Evolutionary conservation across 2,113 vertebrate genomes (phyloP).

Genomic region (Furnarius figulus): DNA sequence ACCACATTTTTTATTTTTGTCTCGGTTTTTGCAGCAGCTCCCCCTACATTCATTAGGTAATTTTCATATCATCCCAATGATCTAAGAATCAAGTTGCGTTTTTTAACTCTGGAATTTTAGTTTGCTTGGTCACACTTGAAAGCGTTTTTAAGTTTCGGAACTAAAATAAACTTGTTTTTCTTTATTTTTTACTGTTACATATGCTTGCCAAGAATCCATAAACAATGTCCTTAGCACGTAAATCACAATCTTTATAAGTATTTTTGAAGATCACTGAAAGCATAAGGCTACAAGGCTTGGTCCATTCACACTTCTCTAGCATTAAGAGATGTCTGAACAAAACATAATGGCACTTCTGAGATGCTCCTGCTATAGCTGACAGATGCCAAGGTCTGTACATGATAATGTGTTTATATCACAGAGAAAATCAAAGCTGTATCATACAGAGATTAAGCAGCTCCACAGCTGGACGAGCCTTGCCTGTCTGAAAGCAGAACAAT

Average conservation of each 20-base stretch:
- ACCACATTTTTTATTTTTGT: neutral
- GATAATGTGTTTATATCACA: slow-evolving; percentile 60
- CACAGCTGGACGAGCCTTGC: slow-evolving; percentile 59
- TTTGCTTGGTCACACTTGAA: neutral
- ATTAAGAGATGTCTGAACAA: slow-evolving; percentile 25
- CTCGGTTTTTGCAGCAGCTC: neutral
- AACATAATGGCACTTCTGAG: slow-evolving; percentile 26
- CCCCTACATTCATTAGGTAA: neutral
- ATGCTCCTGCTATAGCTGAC: slow-evolving; percentile 19
- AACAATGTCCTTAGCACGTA: neutral
- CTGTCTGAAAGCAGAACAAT: slow-evolving; percentile 72
- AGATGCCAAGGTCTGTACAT: slow-evolving; percentile 29
- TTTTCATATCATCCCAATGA: neutral
- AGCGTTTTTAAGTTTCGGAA: neutral
- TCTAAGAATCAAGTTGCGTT: neutral
- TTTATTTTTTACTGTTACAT: neutral
- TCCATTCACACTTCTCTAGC: neutral
- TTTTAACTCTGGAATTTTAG: neutral
- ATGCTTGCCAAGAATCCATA: neutral
- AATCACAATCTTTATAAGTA: neutral
- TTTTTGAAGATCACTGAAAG: neutral
- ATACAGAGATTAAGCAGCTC: slow-evolving; percentile 56
- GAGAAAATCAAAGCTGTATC: slow-evolving; percentile 29
- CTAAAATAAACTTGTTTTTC: neutral
- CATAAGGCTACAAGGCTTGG: neutral